phyloP scores from a whole-genome alignment of 2,113 vertebrate genomes.

The Muscicapa adusta region DNA sequence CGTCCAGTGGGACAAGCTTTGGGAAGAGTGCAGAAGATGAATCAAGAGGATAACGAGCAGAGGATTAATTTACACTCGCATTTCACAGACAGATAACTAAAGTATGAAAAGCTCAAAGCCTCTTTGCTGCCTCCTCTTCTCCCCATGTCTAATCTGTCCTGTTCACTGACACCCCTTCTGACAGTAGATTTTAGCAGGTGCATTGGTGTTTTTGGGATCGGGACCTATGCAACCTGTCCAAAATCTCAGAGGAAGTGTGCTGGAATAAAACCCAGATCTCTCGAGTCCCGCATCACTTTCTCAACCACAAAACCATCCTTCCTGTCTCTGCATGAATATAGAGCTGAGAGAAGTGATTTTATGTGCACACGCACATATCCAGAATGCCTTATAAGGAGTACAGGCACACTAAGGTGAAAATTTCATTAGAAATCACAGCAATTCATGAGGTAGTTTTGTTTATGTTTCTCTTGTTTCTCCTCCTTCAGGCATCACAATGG shows the following conservation, averaged over 20 bases:
- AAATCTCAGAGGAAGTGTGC: conserved; percentile 11
- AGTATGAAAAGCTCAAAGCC: not conserved
- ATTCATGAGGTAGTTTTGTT: not conserved
- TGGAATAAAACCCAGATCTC: conserved; percentile 16
- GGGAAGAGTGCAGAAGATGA: not conserved
- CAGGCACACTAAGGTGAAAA: not conserved
- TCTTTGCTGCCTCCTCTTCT: not conserved
- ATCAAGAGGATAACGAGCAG: rapidly evolving
- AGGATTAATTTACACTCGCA: not conserved
- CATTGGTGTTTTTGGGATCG: not conserved
- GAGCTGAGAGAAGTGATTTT: conserved; percentile 14
- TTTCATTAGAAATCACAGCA: not conserved
- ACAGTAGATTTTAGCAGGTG: not conserved
- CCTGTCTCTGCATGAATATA: conserved; percentile 32
- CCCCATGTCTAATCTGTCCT: not conserved
- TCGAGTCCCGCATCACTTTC: not conserved
- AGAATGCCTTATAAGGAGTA: not conserved
- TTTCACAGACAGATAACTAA: not conserved
- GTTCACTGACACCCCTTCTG: not conserved
- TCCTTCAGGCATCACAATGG: not conserved
- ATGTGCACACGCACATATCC: not conserved
- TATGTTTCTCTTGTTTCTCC: not conserved
- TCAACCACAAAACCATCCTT: conserved; percentile 53
- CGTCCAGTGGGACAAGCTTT: not conserved
- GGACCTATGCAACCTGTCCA: not conserved